Conservation (phyloP, 2,113 vertebrate species). For the Colaptes auratus region DNA sequence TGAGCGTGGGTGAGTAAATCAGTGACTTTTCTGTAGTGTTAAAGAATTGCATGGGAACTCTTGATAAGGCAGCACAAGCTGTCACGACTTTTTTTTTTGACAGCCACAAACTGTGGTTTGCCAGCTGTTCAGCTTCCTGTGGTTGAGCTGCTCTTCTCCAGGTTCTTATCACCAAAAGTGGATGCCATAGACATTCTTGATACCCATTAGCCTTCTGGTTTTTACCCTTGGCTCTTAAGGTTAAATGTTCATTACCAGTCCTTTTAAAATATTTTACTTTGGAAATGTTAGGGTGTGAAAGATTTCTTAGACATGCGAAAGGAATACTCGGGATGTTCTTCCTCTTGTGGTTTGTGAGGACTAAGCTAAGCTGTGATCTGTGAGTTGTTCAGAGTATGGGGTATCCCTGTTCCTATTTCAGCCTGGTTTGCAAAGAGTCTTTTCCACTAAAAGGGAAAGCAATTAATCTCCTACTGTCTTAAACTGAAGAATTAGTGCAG, state of each 20-base stretch:
- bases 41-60: background rate
- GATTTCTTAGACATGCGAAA: background rate
- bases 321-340: background rate
- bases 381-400: background rate
- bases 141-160: background rate
- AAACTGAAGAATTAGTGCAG: background rate
- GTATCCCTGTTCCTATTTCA: background rate
- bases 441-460: background rate
- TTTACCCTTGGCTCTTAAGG: background rate
- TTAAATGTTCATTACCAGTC: background rate
- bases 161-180: background rate
- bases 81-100: background rate
- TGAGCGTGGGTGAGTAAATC: background rate
- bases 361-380: background rate
- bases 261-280: background rate
- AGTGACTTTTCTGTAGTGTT: background rate
- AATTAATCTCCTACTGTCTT: background rate
- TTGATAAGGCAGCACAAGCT: background rate
- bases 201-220: background rate
- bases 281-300: background rate
- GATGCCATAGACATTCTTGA: background rate
- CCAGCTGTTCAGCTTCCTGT: background rate
- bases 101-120: background rate
- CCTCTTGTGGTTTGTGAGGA: background rate
- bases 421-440: background rate